Conservation (phyloP, 1,140 invertebrate species). For the Ceratina japonica region DNA sequence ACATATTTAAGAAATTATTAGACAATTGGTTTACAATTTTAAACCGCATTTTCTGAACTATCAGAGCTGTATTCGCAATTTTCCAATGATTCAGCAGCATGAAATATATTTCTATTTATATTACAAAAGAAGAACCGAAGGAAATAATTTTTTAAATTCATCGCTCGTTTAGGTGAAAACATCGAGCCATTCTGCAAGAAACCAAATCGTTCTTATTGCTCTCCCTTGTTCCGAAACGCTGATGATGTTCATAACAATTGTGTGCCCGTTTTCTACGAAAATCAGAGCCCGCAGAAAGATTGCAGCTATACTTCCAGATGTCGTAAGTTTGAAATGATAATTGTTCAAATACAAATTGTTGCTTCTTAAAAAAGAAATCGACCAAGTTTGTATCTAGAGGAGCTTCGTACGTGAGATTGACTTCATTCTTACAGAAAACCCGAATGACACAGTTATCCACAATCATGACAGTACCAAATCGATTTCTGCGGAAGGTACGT, state of each 20-base stretch:
- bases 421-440: slow-evolving; percentile 50
- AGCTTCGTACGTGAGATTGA: not conserved
- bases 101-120: no score
- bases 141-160: no score
- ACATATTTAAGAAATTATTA: not conserved
- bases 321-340: slow-evolving; percentile 62
- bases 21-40: not conserved
- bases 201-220: slow-evolving; percentile 43
- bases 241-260: slow-evolving; percentile 57
- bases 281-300: slow-evolving; percentile 48
- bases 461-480: slow-evolving; percentile 20
- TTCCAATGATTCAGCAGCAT: no score
- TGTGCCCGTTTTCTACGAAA: slow-evolving; percentile 58
- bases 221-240: slow-evolving; percentile 40
- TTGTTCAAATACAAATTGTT: not conserved
- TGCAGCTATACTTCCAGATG: slow-evolving; percentile 63
- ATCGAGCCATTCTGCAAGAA: slow-evolving; percentile 65
- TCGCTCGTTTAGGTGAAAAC: slow-evolving; percentile 62
- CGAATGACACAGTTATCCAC: slow-evolving; percentile 53
- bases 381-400: no score
- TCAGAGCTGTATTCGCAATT: no score
- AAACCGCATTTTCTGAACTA: no score
- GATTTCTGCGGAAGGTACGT: slow-evolving; percentile 29
- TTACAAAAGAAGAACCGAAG: no score
- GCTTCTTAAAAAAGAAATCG: no score